Conservation (phyloP, 2,797 vertebrate genomes). For the Periparus ater region DNA sequence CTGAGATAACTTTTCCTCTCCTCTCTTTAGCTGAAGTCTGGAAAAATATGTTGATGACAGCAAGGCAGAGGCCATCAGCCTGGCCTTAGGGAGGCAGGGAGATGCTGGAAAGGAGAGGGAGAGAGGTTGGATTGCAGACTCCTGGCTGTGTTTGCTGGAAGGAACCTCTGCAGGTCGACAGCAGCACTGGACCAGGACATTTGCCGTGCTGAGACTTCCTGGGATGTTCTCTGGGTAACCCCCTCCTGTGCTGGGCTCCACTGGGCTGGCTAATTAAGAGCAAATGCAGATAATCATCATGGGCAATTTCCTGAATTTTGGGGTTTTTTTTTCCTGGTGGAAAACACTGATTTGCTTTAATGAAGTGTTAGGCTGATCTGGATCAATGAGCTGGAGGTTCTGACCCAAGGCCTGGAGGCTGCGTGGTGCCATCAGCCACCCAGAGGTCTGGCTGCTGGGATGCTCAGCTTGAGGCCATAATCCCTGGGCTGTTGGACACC, state of each 20-base stretch:
- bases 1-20: neutral
- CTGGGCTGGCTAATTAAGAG: neutral
- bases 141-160: neutral
- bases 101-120: neutral
- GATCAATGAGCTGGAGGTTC: neutral
- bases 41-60: neutral
- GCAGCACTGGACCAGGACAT: neutral
- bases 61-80: neutral
- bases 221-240: neutral
- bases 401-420: neutral
- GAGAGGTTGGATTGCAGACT: neutral
- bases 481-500: neutral
- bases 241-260: neutral
- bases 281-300: neutral
- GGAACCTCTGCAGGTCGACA: neutral
- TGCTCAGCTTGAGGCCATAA: rapidly evolving
- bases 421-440: rapidly evolving
- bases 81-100: neutral
- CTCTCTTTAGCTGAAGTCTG: neutral
- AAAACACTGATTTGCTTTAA: neutral
- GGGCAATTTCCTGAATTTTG: neutral
- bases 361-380: neutral
- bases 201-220: neutral
- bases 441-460: neutral
- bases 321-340: neutral